These are phyloP conservation scores for Campylomormyrus numenius DNA, from an alignment of 2,113 vertebrate genomes.

Conservation along the genomic window DNA sequence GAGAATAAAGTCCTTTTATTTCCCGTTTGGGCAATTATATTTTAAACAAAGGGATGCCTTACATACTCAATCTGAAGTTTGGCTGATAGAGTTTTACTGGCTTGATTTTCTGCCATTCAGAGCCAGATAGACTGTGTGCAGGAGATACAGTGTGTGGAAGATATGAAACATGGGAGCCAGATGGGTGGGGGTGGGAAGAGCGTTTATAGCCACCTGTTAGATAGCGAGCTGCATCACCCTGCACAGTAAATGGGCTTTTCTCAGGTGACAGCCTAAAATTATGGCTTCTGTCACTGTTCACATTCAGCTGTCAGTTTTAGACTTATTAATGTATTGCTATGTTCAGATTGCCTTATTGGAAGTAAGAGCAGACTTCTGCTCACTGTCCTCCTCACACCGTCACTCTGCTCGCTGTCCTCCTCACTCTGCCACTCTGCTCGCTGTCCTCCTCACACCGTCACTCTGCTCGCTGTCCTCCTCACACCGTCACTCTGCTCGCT, in stretches of 20 bases:
- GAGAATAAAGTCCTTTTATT: not conserved
- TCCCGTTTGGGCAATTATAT: not conserved
- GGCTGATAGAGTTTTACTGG: not conserved
- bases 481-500: not conserved
- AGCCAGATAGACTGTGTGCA: not conserved
- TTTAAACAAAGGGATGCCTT: not conserved
- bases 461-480: not conserved
- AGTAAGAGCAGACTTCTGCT: not conserved
- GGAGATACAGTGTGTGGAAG: not conserved
- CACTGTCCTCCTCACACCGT: not conserved
- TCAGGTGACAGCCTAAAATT: not conserved
- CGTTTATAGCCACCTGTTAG: not conserved
- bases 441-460: too few species aligned
- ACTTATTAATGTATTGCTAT: not conserved
- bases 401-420: too few species aligned
- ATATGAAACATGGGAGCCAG: not conserved
- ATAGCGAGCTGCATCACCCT: not conserved
- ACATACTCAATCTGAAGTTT: not conserved
- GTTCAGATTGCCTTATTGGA: not conserved
- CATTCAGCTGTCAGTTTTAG: not conserved
- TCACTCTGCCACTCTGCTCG: not conserved
- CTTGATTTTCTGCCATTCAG: not conserved
- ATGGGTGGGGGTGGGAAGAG: not conserved
- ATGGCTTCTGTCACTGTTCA: not conserved
- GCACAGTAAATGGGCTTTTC: not conserved